Evolutionary conservation across 2,797 vertebrate genomes (phyloP), one percentile per base, ranked within the genome.

Genomic region (Apogon hyalosoma): DNA sequence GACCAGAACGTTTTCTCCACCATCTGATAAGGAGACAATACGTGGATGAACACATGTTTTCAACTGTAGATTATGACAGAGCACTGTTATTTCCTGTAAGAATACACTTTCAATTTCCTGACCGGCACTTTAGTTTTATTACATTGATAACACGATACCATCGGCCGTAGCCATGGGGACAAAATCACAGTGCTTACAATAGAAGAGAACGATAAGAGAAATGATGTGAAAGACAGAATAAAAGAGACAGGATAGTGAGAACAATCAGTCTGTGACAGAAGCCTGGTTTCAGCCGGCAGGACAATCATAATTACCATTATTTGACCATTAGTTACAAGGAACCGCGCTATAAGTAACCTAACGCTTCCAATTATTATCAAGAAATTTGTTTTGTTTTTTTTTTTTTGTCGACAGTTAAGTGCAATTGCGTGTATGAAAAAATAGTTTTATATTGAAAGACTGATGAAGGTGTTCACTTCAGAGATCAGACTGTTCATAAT

Each of bases 51-150:
- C 97, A 97, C 91, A 92, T 96, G 95, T 96, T 96, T 93, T 94
- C 85, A 89, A 89, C 95, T 95, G 95, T 95, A 96, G 96, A 96
- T 97, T 96, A 97, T 98, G 97, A 98, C 96, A 88, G 95, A 97
- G 95, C 95, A 93, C 95, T 93, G 95, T 98, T 96, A 99, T 99
- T 98, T 99, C 97, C 97, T 97, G 95, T 94, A 93, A 90, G 92
- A 96, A 95, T 97, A 97, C 96, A 96, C 95, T 97, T 97, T 95
- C 96, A 98, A 99, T 99, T 98, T 99, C 97, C 97, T 97, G 96
- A 93, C 93, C 92, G 83, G 89, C 92, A 89, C 95, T 95, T 95
- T 95, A 92, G 91, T 95, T 95, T 95, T 94, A 92, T 86, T 93
- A 92, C 90, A 68, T 66, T 88, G 94, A 95, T 94, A 91, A 93